phyloP scores from a whole-genome alignment of 2,113 vertebrate genomes.

The Podarcis muralis region DNA sequence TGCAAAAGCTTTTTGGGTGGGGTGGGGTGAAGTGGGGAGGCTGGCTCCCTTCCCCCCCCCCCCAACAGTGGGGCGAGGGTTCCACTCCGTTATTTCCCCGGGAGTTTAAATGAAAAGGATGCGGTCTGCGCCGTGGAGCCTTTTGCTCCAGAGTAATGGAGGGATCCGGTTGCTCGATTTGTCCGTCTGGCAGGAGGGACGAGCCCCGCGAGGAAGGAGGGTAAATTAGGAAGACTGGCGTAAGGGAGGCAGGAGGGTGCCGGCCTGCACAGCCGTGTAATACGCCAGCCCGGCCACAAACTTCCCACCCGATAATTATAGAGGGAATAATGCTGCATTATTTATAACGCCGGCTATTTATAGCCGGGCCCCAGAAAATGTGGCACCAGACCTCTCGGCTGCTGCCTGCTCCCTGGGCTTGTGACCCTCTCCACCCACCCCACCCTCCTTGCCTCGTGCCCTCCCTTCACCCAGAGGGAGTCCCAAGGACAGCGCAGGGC shows the following conservation, averaged over 20 bases:
- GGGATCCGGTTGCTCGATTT: background rate
- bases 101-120: background rate
- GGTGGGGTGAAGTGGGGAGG: too few relatives aligned
- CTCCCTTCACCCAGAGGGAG: conserved; percentile 36
- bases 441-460: background rate
- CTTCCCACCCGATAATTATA: conserved; percentile 47
- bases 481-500: conserved; percentile 43
- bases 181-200: background rate
- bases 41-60: too few relatives aligned
- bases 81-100: background rate
- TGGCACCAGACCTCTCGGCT: conserved; percentile 47
- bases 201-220: background rate
- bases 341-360: conserved; percentile 40
- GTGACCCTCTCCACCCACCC: conserved; percentile 41
- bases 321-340: conserved; percentile 42
- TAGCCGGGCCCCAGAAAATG: conserved; percentile 43
- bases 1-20: background rate
- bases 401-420: background rate
- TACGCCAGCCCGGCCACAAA: conserved; percentile 8
- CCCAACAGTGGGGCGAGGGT: background rate
- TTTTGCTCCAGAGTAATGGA: background rate
- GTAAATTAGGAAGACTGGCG: background rate
- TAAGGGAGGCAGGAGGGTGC: background rate
- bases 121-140: background rate
- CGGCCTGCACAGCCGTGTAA: background rate